Conservation (phyloP, 1,140 invertebrate genomes). For the Diorhabda sublineata region DNA sequence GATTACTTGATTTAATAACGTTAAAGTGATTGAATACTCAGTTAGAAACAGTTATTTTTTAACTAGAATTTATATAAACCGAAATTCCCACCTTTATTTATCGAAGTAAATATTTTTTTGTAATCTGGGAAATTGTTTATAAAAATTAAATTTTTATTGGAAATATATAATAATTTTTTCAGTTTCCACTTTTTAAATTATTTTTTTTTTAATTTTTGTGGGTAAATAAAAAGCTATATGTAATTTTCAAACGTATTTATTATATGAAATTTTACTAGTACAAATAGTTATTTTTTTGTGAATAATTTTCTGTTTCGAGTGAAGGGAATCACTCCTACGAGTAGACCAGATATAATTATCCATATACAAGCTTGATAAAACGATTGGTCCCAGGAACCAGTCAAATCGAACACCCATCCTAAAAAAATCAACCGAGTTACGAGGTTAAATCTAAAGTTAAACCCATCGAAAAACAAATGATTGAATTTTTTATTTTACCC, state of each 20-base stretch:
- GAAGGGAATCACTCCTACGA: conserved; percentile 64
- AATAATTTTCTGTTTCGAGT: conserved; percentile 54
- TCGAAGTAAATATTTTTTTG: no score
- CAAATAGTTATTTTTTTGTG: background rate
- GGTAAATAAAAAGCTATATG: background rate
- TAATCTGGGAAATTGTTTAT: no score
- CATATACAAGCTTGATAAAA: conserved; percentile 73
- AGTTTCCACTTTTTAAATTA: background rate
- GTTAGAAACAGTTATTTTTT: no score
- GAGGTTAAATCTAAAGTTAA: background rate
- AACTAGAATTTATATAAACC: no score
- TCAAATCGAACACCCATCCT: conserved; percentile 52
- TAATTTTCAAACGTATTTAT: no score
- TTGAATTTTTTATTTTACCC: conserved; percentile 39
- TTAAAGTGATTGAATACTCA: no score
- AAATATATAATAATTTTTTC: background rate
- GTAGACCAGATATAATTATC: conserved; percentile 71
- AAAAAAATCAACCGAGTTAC: conserved; percentile 5
- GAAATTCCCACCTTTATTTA: no score
- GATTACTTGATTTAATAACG: no score
- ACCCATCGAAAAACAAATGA: no score
- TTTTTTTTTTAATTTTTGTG: background rate
- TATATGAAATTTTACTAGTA: no score
- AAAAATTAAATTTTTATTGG: no score
- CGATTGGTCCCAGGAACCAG: conserved; percentile 65